Evolutionary conservation across 2,113 vertebrate species (phyloP), one percentile per base, ranked within the genome.

Genomic region (Osmerus mordax): DNA sequence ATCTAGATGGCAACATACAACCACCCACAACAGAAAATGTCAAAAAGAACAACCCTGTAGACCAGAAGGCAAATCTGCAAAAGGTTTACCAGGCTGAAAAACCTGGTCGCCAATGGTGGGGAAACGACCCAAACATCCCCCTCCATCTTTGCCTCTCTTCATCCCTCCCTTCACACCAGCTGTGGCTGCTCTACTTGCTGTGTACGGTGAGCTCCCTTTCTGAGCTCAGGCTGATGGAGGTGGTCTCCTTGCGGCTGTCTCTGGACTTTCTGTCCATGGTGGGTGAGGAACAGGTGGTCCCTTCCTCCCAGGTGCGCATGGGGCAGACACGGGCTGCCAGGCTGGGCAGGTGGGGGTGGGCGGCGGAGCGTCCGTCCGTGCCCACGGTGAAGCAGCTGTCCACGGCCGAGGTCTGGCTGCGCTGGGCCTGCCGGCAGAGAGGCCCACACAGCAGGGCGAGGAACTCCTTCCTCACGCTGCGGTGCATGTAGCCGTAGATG

Each of bases 401-500:
- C 19, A 83, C 84, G 0, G 81, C 89, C 0, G 91, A 93, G 69
- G 84, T 88, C 74, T 91, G 90, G 8, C 81, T 82, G 2, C 85
- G 83, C 36, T 77, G 83, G 1, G 84, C 86, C 67, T 88, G 84
- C 62, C 87, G 91, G 80, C 92, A 92, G 75, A 93, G 90, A 0
- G 94, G 69, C n/a, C 89, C 92, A 3, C 89, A 94, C 59, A 96
- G 88, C 77, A 95, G 76, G 0, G 89, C 86, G 21, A 92, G 80
- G 76, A 93, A 92, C 71, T 94, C 93, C 68, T 92, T 92, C 68
- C 92, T 87, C 65, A 95, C 93, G 4, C 93, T 93, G 67, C 94
- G 93, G 81, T 95, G 94, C 93, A 95, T 95, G 91, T 96, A 96
- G 9, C 95, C 94, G 11, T 95, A 95, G 84, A 95, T 92, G 81